Conservation (phyloP, 2,113 vertebrate species). For the Megaleporinus macrocephalus region DNA sequence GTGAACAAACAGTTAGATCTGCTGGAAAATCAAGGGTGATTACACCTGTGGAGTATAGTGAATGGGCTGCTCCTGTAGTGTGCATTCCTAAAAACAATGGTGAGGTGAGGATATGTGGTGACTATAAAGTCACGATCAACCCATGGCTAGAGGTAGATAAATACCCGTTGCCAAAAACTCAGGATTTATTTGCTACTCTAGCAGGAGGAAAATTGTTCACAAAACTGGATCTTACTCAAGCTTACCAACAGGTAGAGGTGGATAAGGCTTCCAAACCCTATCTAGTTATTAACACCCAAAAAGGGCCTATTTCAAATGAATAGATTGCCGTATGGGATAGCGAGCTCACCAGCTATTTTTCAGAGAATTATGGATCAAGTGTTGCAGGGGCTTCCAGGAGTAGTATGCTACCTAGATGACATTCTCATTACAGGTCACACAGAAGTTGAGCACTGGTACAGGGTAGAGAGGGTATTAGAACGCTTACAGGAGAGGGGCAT, state of each 20-base stretch:
- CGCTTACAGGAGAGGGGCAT: not conserved
- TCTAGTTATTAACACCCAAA: not conserved
- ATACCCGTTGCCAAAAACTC: constrained; percentile 26
- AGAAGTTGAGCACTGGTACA: accelerated
- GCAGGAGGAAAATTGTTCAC: constrained; percentile 34
- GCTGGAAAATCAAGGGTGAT: constrained; percentile 15
- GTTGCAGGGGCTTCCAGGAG: constrained; percentile 58
- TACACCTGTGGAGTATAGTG: constrained; percentile 1
- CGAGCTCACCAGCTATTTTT: constrained; percentile 48
- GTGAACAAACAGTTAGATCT: not conserved
- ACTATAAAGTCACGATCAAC: constrained; percentile 42
- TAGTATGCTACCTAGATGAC: constrained; percentile 63
- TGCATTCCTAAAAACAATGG: constrained; percentile 10
- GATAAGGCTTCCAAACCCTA: not conserved
- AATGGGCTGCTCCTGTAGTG: constrained; percentile 25
- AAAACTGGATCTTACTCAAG: constrained; percentile 54
- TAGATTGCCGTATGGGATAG: not conserved
- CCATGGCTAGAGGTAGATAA: not conserved
- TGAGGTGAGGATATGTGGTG: not conserved
- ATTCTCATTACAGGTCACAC: constrained; percentile 30
- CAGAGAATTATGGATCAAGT: constrained; percentile 63
- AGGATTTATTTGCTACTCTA: constrained; percentile 46
- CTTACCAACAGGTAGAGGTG: not conserved
- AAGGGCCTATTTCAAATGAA: not conserved
- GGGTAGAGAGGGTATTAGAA: constrained; percentile 14